Evolutionary conservation across 2,888 invertebrate species (phyloP).

Genomic region (Endotricha flammealis): DNA sequence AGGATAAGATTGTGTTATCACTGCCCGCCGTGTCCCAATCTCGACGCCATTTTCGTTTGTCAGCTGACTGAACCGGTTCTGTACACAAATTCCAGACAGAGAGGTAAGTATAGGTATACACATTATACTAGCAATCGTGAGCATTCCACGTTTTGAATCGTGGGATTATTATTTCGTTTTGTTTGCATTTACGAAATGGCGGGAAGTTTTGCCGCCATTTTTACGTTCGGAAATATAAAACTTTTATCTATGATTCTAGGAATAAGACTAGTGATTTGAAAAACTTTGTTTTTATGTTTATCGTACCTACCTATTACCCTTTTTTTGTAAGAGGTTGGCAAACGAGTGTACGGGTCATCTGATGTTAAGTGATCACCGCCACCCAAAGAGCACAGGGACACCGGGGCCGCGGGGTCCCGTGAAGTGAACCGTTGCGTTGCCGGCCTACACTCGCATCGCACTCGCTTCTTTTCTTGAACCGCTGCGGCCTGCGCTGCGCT

Average conservation of each 20-base stretch:
- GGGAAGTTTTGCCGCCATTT: conserved; percentile 10
- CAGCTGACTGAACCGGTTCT: conserved; percentile 67
- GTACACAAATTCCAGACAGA: conserved; percentile 55
- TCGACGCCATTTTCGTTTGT: conserved; percentile 51
- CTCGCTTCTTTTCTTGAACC: no score
- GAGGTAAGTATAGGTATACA: conserved; percentile 53
- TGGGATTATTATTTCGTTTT: conserved; percentile 42
- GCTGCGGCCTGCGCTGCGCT: no score
- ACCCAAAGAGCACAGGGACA: no score
- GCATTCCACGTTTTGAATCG: conserved; percentile 40
- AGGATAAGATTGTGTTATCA: conserved; percentile 43
- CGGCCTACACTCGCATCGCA: no score
- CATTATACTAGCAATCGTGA: conserved; percentile 33
- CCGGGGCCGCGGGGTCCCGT: no score
- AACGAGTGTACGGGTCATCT: no score
- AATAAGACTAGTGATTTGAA: no score
- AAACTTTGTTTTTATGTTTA: no score
- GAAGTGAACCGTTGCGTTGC: no score
- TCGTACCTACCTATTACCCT: no score
- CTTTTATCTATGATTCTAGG: neutral
- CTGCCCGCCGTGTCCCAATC: conserved; percentile 24
- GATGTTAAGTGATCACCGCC: no score
- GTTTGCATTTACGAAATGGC: conserved; percentile 23
- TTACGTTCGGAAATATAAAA: neutral
- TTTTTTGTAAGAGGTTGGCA: no score